Conservation (phyloP, 1,140 invertebrate genomes). For the Zaprionus lachaisei region DNA sequence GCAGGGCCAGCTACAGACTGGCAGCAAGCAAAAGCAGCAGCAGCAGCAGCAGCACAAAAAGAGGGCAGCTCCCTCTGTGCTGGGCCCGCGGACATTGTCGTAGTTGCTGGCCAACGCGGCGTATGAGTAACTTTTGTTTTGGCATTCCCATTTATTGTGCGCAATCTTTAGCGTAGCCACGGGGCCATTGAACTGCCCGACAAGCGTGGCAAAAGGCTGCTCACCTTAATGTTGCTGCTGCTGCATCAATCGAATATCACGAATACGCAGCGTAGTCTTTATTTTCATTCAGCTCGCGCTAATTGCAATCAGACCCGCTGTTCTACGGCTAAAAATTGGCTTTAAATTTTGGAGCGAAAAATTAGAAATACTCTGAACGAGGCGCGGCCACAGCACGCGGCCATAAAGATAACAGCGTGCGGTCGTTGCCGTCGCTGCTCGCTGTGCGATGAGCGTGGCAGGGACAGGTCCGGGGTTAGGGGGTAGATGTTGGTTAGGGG, state of each 20-base stretch:
- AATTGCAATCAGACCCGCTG: background rate
- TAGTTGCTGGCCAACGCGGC: conserved; percentile 35
- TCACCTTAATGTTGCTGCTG: background rate
- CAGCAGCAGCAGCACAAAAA: no score
- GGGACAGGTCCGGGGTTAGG: background rate
- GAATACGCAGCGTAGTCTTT: background rate
- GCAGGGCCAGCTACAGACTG: no score
- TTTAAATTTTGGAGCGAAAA: conserved; percentile 43
- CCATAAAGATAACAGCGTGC: conserved; percentile 48
- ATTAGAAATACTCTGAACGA: conserved; percentile 38
- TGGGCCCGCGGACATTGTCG: background rate
- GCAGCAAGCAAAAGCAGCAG: no score
- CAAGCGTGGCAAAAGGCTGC: background rate
- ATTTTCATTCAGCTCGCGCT: background rate
- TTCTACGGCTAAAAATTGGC: conserved; percentile 4
- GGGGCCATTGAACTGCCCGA: conserved; percentile 41
- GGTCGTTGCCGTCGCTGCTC: conserved; percentile 12
- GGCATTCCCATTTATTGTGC: conserved; percentile 58
- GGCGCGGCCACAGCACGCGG: conserved; percentile 33
- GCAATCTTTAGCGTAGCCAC: conserved; percentile 43
- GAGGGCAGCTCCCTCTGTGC: background rate
- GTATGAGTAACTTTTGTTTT: conserved; percentile 59
- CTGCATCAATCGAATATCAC: background rate
- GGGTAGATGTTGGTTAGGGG: background rate
- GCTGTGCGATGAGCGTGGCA: background rate